A percentile compares a stretch with the other conserved stretches of the same genome.
Conservation (phyloP, 2,797 vertebrate genomes). For the Crossoptilon crossoptilon region DNA sequence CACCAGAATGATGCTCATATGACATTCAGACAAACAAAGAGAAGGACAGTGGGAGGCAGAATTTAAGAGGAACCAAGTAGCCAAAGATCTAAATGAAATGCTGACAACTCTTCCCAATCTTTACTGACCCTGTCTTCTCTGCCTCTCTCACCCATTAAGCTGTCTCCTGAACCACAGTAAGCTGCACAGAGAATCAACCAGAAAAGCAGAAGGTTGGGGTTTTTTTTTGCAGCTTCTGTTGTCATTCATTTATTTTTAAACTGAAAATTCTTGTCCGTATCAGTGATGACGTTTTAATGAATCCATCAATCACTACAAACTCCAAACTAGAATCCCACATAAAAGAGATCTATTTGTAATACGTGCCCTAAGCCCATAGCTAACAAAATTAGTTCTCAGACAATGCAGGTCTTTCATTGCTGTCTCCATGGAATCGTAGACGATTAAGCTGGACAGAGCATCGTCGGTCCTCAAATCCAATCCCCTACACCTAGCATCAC, state of each 20-base stretch:
- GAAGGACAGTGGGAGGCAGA: background rate
- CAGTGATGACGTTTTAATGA: constrained; percentile 52
- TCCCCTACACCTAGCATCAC: constrained; percentile 17
- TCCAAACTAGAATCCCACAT: constrained; percentile 41
- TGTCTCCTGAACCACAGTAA: constrained; percentile 28
- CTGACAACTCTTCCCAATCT: constrained; percentile 52
- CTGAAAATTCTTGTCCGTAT: constrained; percentile 26
- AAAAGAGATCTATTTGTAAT: constrained; percentile 62
- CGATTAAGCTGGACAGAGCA: constrained; percentile 63
- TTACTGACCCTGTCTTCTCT: constrained; percentile 18
- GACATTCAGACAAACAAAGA: background rate
- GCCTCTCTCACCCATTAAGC: background rate
- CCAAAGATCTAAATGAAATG: constrained; percentile 26
- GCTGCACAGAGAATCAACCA: background rate
- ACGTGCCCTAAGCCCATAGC: constrained; percentile 50
- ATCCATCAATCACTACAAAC: constrained; percentile 63
- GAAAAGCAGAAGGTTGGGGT: background rate
- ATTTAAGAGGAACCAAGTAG: constrained; percentile 18
- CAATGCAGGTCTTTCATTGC: constrained; percentile 65
- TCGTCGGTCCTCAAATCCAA: constrained; percentile 21
- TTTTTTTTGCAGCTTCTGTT: constrained; percentile 39
- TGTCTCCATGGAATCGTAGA: constrained; percentile 45
- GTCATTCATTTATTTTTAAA: constrained; percentile 69
- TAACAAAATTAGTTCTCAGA: constrained; percentile 41
- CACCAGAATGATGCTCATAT: background rate